Evolutionary conservation across 2,113 vertebrate species (phyloP).

Genomic region (Protobothrops flavoviridis): DNA sequence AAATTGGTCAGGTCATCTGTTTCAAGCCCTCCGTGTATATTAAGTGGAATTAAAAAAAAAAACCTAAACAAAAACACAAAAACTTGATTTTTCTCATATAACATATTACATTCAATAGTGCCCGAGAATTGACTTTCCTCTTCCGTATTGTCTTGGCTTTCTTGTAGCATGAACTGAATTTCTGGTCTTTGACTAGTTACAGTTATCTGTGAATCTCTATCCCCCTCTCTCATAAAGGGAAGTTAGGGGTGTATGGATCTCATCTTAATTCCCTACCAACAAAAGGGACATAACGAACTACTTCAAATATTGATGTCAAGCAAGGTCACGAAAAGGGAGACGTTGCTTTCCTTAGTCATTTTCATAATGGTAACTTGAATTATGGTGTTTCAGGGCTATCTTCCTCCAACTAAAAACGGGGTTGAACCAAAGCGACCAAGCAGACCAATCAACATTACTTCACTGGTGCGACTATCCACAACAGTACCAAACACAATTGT

Average conservation of each 20-base stretch:
- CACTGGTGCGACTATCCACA: slow-evolving; percentile 92
- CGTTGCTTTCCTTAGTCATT: background rate
- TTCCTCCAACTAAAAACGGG: slow-evolving; percentile 99
- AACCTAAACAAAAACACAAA: no score
- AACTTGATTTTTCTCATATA: background rate
- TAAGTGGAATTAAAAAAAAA: background rate
- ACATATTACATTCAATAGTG: background rate
- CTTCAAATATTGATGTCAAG: background rate
- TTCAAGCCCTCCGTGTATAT: background rate
- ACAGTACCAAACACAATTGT: slow-evolving; percentile 97
- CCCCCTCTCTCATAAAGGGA: background rate
- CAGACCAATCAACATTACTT: slow-evolving; percentile 99
- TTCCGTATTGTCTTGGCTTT: background rate
- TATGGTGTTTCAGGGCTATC: slow-evolving; percentile 83
- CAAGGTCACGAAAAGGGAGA: background rate
- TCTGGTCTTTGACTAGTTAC: background rate
- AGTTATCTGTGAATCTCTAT: background rate
- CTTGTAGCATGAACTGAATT: background rate
- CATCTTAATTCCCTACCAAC: background rate
- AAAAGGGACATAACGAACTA: background rate
- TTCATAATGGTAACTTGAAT: background rate
- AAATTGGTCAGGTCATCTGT: background rate
- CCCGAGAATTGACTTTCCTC: background rate
- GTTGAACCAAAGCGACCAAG: slow-evolving; percentile 99
- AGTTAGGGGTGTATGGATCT: background rate